Conservation (phyloP, 2,113 vertebrate species). For the Nyctibius bracteatus region DNA sequence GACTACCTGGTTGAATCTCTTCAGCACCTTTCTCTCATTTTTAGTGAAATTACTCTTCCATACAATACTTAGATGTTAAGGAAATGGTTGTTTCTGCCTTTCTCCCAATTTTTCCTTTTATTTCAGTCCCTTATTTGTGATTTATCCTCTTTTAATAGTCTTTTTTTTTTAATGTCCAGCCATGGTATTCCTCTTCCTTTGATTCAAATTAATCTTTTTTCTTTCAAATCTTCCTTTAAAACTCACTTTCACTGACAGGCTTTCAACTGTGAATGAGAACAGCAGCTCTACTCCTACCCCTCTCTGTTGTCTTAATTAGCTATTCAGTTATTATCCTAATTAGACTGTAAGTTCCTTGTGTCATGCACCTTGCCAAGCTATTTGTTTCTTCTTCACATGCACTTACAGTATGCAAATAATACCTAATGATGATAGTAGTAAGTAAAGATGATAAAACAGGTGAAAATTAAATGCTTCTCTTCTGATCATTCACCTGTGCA, state of each 20-base stretch:
- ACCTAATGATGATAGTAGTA: background rate
- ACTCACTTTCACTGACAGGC: background rate
- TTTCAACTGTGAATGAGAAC: conserved; percentile 23
- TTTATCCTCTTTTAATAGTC: background rate
- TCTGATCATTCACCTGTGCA: background rate
- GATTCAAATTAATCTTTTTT: background rate
- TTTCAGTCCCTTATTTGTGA: background rate
- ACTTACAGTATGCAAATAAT: background rate
- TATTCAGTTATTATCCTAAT: background rate
- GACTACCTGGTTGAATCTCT: background rate
- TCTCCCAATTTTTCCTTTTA: background rate
- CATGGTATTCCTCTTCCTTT: background rate
- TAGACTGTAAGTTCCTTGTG: background rate
- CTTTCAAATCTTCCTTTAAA: background rate
- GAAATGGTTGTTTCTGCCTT: background rate
- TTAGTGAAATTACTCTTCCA: background rate
- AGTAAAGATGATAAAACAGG: background rate
- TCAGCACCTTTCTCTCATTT: background rate
- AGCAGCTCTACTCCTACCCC: background rate
- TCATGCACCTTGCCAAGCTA: background rate
- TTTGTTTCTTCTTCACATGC: background rate
- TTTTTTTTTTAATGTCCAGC: background rate
- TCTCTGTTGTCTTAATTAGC: background rate
- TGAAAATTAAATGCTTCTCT: background rate
- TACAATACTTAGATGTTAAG: background rate